Base-by-base conservation (phyloP, 1,140 invertebrate species). In the Hypothenemus hampei region DNA sequence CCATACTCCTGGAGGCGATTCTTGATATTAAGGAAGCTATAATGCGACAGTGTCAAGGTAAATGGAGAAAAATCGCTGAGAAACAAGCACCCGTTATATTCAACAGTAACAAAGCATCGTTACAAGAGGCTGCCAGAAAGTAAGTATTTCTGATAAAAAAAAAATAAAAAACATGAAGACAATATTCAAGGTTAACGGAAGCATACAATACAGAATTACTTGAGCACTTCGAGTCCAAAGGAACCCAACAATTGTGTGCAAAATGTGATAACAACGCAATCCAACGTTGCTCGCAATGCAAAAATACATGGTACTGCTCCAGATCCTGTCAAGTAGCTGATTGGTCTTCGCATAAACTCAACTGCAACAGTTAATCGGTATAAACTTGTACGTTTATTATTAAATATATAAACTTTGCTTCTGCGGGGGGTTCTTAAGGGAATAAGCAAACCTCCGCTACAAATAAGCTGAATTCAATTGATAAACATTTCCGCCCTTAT, bases 401-500 rank as follows among this genome's bases (percentile, higher is more conserved):
- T 4, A 44, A 33, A 72, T 44, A 22, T 10, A 53, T 21, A 31
- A 36, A 44, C 45, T 6, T 2, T 39, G 33, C 3, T n/a, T 7
- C 2, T 19, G 6, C 11, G n/a, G n/a, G n/a, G n/a, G n/a, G n/a
- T n/a, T n/a, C n/a, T n/a, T n/a, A n/a, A n/a, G n/a, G n/a, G n/a
- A n/a, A n/a, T n/a, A n/a, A n/a, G n/a, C n/a, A n/a, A n/a, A n/a
- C n/a, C n/a, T n/a, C n/a, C n/a, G n/a, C 13, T 54, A 57, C 29
- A 57, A 41, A 44, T 57, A 57, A 6, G 54, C 54, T 4, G 51
- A 51, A 20, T 57, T 57, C 16, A 87, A 77, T 70, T 87, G 79
- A 66, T 93, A 97, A 11, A 83, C 75, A 69, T 87, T 83, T n/a
- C 78, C 76, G 8, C 82, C 85, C 73, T 90, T 91, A 66, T 93